Base-by-base conservation (phyloP, 2,113 vertebrate species). In the Menura novaehollandiae region DNA sequence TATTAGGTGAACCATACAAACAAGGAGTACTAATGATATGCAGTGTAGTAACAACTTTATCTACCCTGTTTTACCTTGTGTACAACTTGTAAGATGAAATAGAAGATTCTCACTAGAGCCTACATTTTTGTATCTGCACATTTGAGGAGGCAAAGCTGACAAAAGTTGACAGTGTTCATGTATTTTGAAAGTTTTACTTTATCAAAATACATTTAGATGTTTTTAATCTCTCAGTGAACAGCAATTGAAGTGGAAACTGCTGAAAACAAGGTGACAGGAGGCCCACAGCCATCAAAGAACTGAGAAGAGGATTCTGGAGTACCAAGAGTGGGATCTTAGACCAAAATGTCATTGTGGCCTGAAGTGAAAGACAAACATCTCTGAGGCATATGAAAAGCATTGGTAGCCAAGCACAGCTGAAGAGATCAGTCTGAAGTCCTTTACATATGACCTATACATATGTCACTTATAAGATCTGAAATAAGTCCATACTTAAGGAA, bases 241-340 rank as follows among this genome's bases (percentile, higher is more conserved):
- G 47, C 60, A 86, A 13, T 5, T 86, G 89, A 85, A 89, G 49
- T 92, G 75, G 64, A 90, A 97, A 91, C 51, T 37, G 63, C 76
- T 91, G 68, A 83, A 90, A 93, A 73, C 89, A 75, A 92, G 66
- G 78, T 90, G 78, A 71, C 41, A 20, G 47, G 62, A 75, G 78
- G 44, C 92, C 60, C 15, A 27, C 1, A 86, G 74, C 85, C 93
- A 64, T 68, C 17, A 46, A 46, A 83, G 72, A 67, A 24, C 30
- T 26, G 27, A 7, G 77, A 75, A 14, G 82, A 80, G 33, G 47
- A 59, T 77, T 39, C 3, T 5, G 15, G n/a, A 21, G 20, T 76
- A 15, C 18, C 7, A 7, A 62, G 59, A 43, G 28, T 35, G 56
- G 24, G 71, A 73, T 64, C 72, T 67, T 76, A 37, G 33, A 63